Evolutionary conservation across 2,113 vertebrate species (phyloP).

Genomic region (Megaceryle maxima): DNA sequence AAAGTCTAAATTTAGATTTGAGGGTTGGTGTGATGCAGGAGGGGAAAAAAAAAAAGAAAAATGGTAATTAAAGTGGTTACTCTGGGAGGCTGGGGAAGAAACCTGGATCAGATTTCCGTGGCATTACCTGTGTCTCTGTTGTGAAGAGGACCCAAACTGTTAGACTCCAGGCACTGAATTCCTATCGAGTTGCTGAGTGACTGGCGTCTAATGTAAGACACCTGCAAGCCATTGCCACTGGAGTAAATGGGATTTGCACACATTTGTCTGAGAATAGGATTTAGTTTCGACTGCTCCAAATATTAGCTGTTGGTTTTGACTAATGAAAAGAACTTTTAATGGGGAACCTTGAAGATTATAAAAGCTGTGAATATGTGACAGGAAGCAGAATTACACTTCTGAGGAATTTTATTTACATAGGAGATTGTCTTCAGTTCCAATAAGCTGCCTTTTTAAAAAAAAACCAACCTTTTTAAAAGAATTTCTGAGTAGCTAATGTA

Average conservation of each 20-base stretch:
- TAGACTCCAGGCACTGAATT: not conserved
- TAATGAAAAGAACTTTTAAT: not conserved
- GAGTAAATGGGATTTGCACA: conserved; percentile 44
- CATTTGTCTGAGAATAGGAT: conserved; percentile 14
- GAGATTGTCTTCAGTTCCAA: not conserved
- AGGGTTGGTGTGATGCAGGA: not conserved
- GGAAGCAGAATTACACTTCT: not conserved
- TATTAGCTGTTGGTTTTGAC: conserved; percentile 5
- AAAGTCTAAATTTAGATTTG: not conserved
- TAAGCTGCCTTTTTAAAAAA: not conserved
- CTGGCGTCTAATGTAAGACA: not conserved
- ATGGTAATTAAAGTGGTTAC: not conserved
- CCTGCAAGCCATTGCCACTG: not conserved
- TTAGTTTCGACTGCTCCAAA: not conserved
- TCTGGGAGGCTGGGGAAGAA: not conserved
- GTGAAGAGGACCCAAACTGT: not conserved
- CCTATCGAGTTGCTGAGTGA: not conserved
- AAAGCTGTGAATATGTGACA: not conserved
- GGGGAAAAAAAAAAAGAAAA: not conserved
- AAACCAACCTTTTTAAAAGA: not conserved
- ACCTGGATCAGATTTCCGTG: not conserved
- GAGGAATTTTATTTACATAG: not conserved
- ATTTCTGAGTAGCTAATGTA: not conserved
- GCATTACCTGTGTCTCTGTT: not conserved
- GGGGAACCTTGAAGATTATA: not conserved